These are phyloP conservation scores for Sisyra terminalis DNA, from an alignment of 2,888 invertebrate genomes.

Conservation along the genomic window DNA sequence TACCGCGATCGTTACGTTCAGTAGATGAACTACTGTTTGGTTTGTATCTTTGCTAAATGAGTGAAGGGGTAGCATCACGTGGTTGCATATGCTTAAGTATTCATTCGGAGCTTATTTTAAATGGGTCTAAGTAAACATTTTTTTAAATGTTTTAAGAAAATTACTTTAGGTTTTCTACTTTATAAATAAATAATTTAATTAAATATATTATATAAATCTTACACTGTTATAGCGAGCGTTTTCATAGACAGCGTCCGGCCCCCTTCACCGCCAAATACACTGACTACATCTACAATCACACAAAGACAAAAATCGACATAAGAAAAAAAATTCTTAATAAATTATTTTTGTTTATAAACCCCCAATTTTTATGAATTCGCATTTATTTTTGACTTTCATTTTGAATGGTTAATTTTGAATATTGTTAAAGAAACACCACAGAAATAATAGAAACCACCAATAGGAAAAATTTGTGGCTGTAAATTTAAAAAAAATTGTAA, in stretches of 20 bases:
- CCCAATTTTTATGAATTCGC: neutral
- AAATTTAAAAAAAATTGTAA: neutral
- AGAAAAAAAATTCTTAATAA: neutral
- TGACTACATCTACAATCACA: conserved; percentile 68
- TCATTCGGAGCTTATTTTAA: too few relatives aligned
- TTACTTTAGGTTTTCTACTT: too few relatives aligned
- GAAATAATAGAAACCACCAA: neutral
- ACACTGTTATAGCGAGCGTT: conserved; percentile 24
- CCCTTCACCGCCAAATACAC: conserved; percentile 71
- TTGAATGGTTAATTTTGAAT: too few relatives aligned
- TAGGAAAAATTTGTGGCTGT: neutral
- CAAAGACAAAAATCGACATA: conserved; percentile 15
- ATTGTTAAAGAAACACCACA: neutral
- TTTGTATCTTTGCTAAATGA: too few relatives aligned
- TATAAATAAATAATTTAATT: too few relatives aligned
- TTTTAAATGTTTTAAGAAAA: too few relatives aligned
- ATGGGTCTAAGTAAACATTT: too few relatives aligned
- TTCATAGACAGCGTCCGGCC: conserved; percentile 35
- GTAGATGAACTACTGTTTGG: too few relatives aligned
- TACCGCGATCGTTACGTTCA: too few relatives aligned
- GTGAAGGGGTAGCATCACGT: too few relatives aligned
- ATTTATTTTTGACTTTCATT: too few relatives aligned
- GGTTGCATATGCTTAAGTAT: too few relatives aligned
- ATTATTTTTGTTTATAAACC: neutral
- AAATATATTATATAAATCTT: conserved; percentile 1